Conservation (phyloP, 2,113 vertebrate genomes). For the Sebastes schlegelii region DNA sequence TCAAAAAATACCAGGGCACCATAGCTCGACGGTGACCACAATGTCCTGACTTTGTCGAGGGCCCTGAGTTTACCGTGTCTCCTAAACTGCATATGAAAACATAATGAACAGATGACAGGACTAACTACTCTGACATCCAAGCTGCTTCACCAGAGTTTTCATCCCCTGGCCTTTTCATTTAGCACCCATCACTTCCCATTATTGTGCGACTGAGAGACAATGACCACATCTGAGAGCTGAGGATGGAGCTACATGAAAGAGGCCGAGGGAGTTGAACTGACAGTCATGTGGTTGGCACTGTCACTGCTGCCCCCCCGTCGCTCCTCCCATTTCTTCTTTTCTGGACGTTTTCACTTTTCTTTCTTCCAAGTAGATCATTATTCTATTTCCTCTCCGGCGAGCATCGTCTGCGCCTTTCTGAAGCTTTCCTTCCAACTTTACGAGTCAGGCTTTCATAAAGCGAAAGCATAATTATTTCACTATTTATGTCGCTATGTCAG, state of each 20-base stretch:
- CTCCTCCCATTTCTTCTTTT: slow-evolving; percentile 31
- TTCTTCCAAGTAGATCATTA: slow-evolving; percentile 54
- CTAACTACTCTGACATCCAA: slow-evolving; percentile 78
- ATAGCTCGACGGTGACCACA: slow-evolving; percentile 56
- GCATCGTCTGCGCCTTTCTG: slow-evolving; percentile 39
- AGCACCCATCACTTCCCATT: slow-evolving; percentile 82
- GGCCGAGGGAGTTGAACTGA: slow-evolving; percentile 61
- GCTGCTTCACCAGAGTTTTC: slow-evolving; percentile 76
- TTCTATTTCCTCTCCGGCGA: slow-evolving; percentile 55
- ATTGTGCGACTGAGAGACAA: slow-evolving; percentile 75
- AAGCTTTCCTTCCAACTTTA: slow-evolving; percentile 46
- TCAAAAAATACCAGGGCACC: slow-evolving; percentile 31
- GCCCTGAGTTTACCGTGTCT: slow-evolving; percentile 65
- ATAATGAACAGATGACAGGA: slow-evolving; percentile 81
- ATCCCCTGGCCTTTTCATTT: slow-evolving; percentile 81
- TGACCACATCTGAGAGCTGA: slow-evolving; percentile 79
- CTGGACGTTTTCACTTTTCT: slow-evolving; percentile 54
- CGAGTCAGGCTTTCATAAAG: slow-evolving; percentile 62
- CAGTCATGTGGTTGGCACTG: slow-evolving; percentile 65
- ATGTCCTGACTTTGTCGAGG: slow-evolving; percentile 59
- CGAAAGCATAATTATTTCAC: slow-evolving; percentile 77
- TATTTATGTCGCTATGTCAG: slow-evolving; percentile 71
- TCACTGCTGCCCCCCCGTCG: slow-evolving; percentile 30
- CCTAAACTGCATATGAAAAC: slow-evolving; percentile 79
- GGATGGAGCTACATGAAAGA: slow-evolving; percentile 77